phyloP scores from a whole-genome alignment of 1,140 invertebrate species.

The Portunus trituberculatus region DNA sequence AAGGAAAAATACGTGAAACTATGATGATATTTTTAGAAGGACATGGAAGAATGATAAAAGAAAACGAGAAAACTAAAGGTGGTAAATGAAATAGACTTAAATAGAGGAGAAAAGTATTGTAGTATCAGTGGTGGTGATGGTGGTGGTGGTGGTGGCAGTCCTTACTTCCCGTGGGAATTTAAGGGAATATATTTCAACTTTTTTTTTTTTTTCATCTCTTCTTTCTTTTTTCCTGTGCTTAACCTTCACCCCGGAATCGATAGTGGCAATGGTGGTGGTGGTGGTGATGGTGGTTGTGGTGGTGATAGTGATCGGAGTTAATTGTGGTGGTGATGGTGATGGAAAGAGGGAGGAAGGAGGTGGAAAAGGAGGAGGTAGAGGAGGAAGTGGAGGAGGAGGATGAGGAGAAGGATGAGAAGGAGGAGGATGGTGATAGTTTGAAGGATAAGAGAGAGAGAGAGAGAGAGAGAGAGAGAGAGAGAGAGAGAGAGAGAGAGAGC shows the following conservation, averaged over 20 bases:
- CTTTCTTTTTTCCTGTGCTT: background rate
- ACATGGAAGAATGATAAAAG: background rate
- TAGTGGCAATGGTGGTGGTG: background rate
- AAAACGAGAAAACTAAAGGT: background rate
- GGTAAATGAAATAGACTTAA: no score
- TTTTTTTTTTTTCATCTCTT: background rate
- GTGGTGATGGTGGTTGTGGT: background rate
- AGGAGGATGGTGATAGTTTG: background rate
- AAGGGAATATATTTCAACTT: background rate
- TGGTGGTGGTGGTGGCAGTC: background rate
- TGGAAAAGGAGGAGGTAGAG: no score
- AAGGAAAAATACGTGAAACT: background rate
- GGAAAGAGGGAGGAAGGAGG: background rate
- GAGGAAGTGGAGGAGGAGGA: no score
- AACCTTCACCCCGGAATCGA: background rate
- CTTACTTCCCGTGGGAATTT: no score
- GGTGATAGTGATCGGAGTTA: background rate
- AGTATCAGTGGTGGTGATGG: no score
- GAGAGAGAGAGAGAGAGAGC: background rate
- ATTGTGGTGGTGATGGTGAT: slow-evolving; percentile 2
- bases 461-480: background rate
- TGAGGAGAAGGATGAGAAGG: background rate
- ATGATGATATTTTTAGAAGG: background rate
- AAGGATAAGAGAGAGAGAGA: background rate
- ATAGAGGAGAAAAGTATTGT: no score